These are phyloP conservation scores for Drosophila grimshawi DNA, from an alignment of 1,140 invertebrate genomes.

Conservation along the genomic window DNA sequence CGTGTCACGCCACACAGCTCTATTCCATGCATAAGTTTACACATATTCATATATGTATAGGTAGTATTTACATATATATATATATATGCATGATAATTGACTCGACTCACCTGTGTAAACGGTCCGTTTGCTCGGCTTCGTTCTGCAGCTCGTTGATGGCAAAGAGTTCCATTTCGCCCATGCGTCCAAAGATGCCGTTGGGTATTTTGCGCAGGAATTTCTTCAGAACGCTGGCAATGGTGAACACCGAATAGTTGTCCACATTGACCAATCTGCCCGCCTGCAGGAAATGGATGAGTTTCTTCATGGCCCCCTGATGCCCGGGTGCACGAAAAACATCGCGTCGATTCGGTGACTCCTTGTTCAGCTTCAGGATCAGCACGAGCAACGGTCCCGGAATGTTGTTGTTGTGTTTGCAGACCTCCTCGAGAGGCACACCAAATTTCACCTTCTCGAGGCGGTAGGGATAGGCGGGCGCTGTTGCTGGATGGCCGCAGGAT, in stretches of 20 bases:
- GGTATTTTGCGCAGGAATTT: constrained; percentile 99
- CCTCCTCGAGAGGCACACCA: constrained; percentile 94
- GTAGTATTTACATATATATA: too few species aligned
- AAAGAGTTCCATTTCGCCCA: constrained; percentile 96
- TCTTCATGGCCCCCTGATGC: constrained; percentile 97
- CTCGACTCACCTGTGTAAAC: constrained; percentile 93
- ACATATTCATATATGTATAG: background rate
- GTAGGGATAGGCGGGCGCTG: constrained; percentile 89
- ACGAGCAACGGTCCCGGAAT: constrained; percentile 96
- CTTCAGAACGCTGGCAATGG: constrained; percentile 98
- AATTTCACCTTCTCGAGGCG: constrained; percentile 97
- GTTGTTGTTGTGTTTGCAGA: constrained; percentile 96
- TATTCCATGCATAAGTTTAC: constrained; percentile 4
- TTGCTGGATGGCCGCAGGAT: constrained; percentile 91
- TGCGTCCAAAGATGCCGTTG: constrained; percentile 96
- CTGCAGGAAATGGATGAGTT: constrained; percentile 97
- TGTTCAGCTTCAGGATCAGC: constrained; percentile 96
- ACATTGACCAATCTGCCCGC: constrained; percentile 98
- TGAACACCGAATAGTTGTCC: constrained; percentile 98
- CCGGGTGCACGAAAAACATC: constrained; percentile 97
- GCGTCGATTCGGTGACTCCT: constrained; percentile 95
- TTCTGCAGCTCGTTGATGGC: constrained; percentile 92
- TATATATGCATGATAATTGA: background rate
- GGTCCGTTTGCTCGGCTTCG: constrained; percentile 93
- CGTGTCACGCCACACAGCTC: constrained; percentile 11